A percentile compares a stretch with the other conserved stretches of the same genome.
phyloP scores from a whole-genome alignment of 2,113 vertebrate genomes.

The Pluvialis apricaria region DNA sequence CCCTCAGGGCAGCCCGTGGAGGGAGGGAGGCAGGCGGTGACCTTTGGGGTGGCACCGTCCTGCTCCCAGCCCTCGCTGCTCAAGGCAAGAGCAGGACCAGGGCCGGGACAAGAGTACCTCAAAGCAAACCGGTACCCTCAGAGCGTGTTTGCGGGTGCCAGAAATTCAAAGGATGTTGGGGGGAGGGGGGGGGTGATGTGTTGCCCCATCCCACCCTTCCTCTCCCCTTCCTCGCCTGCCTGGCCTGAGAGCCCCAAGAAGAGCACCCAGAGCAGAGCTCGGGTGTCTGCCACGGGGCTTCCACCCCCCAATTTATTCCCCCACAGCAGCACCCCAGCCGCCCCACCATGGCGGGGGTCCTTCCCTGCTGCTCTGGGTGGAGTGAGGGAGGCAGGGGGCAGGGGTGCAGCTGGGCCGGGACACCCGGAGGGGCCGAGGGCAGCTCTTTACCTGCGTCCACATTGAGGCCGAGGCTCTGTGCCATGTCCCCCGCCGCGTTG shows the following conservation, averaged over 20 bases:
- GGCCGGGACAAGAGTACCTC: background rate
- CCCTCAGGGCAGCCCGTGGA: background rate
- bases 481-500: constrained; percentile 80
- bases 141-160: background rate
- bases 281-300: background rate
- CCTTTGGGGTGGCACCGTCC: background rate
- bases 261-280: background rate
- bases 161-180: background rate
- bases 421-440: accelerated
- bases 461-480: constrained; percentile 83
- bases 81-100: background rate
- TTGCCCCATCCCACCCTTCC: background rate
- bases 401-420: background rate
- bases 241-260: background rate
- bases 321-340: background rate
- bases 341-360: accelerated
- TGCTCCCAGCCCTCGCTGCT: background rate
- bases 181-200: accelerated
- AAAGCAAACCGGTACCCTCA: background rate
- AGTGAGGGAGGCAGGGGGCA: background rate
- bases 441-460: constrained; percentile 87
- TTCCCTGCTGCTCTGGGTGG: accelerated
- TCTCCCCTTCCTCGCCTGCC: background rate
- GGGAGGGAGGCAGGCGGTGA: background rate
- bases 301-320: background rate